Evolutionary conservation across 2,797 vertebrate genomes (phyloP), one percentile per base, ranked within the genome.

Genomic region (Chaetodon trifasciatus): DNA sequence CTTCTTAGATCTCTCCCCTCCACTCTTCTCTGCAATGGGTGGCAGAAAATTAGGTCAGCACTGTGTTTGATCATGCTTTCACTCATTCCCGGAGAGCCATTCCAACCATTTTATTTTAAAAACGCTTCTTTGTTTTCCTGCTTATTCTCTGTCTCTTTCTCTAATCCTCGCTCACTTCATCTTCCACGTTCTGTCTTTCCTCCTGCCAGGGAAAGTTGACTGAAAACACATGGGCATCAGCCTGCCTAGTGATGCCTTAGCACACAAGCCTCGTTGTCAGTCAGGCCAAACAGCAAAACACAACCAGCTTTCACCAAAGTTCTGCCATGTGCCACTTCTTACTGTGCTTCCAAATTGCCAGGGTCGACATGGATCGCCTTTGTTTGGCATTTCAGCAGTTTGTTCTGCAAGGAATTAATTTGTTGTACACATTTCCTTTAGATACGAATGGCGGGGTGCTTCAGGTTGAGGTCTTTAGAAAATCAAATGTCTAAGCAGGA

Each of bases 141-240:
- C 68, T 86, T 58, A 16, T 80, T 83, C 46, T 66, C 65, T 12
- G 13, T 70, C 57, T 75, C 57, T 74, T 62, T 50, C 70, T 61
- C 60, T 60, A 55, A 40, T 55, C 74, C 67, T 56, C 23, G 63
- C 49, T 77, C 53, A 19, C 73, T 77, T 55, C 62, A 56, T 79
- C 70, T 52, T 53, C 62, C 67, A 52, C 37, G 0, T 76, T 83
- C 28, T 60, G 62, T 55, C 58, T 70, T 67, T 79, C 71, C 52
- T 32, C 50, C 74, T 74, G 82, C 71, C 85, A 81, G 70, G 46
- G 57, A 64, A 68, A 70, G 73, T 68, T 86, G 86, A 91, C 82
- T 88, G 76, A 67, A 93, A 90, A 85, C 89, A 89, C 74, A 88
- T 90, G 89, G 87, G 79, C 86, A 84, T 71, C 2, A 47, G 67